phyloP scores from a whole-genome alignment of 2,888 invertebrate genomes.

The Pandemis heparana region DNA sequence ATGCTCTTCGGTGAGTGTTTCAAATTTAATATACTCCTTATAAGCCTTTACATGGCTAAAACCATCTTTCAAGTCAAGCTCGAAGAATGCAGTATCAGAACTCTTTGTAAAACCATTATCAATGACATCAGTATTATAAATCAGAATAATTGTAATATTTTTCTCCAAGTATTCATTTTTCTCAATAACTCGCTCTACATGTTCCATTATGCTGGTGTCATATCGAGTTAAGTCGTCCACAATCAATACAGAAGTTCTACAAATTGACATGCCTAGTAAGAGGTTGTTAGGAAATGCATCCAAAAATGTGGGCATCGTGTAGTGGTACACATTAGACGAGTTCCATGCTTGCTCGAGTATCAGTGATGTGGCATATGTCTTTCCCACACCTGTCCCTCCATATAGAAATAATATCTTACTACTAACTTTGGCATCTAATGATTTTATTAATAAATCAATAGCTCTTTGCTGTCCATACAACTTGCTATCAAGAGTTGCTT shows the following conservation, averaged over 20 bases:
- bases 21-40: slow-evolving; percentile 67
- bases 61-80: slow-evolving; percentile 57
- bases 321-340: slow-evolving; percentile 74
- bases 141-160: slow-evolving; percentile 68
- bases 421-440: slow-evolving; percentile 55
- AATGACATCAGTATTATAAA: slow-evolving; percentile 69
- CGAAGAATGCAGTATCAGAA: slow-evolving; percentile 61
- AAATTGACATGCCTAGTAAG: slow-evolving; percentile 69
- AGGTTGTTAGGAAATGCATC: slow-evolving; percentile 65
- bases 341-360: slow-evolving; percentile 62
- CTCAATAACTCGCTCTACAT: slow-evolving; percentile 59
- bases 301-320: slow-evolving; percentile 72
- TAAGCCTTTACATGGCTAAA: slow-evolving; percentile 58
- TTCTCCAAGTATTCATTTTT: slow-evolving; percentile 66
- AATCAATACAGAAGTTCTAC: slow-evolving; percentile 66
- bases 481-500: slow-evolving; percentile 55
- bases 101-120: slow-evolving; percentile 54
- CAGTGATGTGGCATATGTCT: slow-evolving; percentile 70
- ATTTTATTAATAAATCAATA: slow-evolving; percentile 57
- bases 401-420: slow-evolving; percentile 71
- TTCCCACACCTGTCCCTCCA: slow-evolving; percentile 81
- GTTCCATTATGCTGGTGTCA: slow-evolving; percentile 57
- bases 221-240: slow-evolving; percentile 69
- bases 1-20: slow-evolving; percentile 60
- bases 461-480: slow-evolving; percentile 72